Evolutionary conservation across 2,888 invertebrate species (phyloP).

Genomic region (Arge pagana): DNA sequence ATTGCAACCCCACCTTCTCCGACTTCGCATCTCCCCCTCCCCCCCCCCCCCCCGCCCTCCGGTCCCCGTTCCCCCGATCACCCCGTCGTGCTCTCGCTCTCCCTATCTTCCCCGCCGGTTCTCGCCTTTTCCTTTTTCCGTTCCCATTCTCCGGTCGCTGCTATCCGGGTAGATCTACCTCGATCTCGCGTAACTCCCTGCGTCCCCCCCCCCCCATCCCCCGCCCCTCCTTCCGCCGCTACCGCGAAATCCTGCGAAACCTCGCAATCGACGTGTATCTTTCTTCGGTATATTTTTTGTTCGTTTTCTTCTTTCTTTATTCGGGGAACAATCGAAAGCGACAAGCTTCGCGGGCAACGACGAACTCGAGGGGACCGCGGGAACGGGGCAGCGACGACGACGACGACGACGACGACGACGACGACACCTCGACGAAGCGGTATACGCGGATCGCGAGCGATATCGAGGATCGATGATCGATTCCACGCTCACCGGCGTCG

Average conservation of each 20-base stretch:
- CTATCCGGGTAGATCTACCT: too few species aligned
- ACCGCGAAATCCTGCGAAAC: too few species aligned
- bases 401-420: constrained; percentile 12
- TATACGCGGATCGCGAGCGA: constrained; percentile 2
- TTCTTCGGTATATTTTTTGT: too few species aligned
- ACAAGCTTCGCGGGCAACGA: neutral
- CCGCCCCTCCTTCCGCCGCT: too few species aligned
- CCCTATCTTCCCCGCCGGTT: constrained; percentile 29
- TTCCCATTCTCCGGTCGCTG: constrained; percentile 26
- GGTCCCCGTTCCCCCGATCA: constrained; percentile 34
- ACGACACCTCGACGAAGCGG: constrained; percentile 13
- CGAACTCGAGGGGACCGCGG: neutral
- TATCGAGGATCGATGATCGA: neutral
- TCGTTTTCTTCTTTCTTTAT: too few species aligned
- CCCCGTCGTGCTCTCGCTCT: constrained; percentile 23
- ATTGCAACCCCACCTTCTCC: constrained; percentile 60
- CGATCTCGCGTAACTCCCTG: constrained; percentile 30
- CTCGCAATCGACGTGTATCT: too few species aligned
- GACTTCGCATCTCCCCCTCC: constrained; percentile 36
- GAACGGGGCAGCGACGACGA: neutral
- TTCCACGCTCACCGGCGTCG: neutral
- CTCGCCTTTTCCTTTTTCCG: constrained; percentile 30
- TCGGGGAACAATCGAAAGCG: too few species aligned
- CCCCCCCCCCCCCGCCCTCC: constrained; percentile 39
- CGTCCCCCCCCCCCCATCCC: constrained; percentile 27